Evolutionary conservation across 92 coral and sea anemone species (phyloP).

Genomic region (Nematostella vectensis): DNA sequence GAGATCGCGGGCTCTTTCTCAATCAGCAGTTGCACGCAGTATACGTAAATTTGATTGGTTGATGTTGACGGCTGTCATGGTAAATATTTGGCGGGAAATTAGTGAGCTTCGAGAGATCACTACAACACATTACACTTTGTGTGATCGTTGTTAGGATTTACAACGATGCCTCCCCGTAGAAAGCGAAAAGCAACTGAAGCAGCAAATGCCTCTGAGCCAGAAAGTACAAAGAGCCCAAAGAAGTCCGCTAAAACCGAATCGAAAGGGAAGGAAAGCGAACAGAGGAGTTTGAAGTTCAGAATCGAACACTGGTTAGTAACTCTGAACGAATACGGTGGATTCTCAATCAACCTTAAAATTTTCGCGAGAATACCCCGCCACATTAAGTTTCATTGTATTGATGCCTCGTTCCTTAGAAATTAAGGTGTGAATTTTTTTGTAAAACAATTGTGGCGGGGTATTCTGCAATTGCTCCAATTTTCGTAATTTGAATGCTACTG

Average conservation of each 20-base stretch:
- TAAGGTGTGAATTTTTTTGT: too few relatives aligned
- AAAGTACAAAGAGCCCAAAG: slow-evolving; percentile 18
- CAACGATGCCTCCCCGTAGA: slow-evolving; percentile 9
- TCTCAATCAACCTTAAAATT: too few relatives aligned
- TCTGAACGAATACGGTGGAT: too few relatives aligned
- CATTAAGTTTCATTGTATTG: too few relatives aligned
- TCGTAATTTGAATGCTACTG: too few relatives aligned
- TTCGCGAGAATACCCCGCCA: too few relatives aligned
- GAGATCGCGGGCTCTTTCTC: slow-evolving; percentile 19
- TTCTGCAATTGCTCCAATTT: too few relatives aligned
- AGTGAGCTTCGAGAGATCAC: neutral
- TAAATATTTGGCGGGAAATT: slow-evolving; percentile 29
- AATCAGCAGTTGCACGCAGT: neutral
- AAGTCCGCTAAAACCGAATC: slow-evolving; percentile 25
- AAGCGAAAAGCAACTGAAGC: slow-evolving; percentile 7
- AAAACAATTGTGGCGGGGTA: too few relatives aligned
- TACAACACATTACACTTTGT: neutral
- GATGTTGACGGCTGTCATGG: slow-evolving; percentile 1
- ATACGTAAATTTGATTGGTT: slow-evolving; percentile 44
- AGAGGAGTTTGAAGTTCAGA: slow-evolving; percentile 22
- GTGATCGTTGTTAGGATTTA: neutral
- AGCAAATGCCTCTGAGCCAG: slow-evolving; percentile 16
- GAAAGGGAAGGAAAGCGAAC: neutral
- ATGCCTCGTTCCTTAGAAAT: too few relatives aligned
- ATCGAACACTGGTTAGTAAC: slow-evolving; percentile 56